Evolutionary conservation across 1,140 invertebrate species (phyloP), one percentile per base, ranked within the genome.

Genomic region (Achatina immaculata): DNA sequence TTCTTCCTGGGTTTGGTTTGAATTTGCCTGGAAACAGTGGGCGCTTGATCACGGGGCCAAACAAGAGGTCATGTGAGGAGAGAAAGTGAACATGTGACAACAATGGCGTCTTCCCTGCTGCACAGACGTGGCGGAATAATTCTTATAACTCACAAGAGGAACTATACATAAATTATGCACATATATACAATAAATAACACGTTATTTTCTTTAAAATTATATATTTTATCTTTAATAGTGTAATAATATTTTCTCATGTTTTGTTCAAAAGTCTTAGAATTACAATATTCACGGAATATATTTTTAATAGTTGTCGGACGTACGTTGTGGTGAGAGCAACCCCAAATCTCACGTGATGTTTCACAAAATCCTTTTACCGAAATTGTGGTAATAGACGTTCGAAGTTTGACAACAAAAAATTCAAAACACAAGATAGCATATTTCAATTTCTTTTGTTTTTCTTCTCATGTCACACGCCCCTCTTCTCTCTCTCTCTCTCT

Each of bases 51-150:
- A 91, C 91, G 91, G 91, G 91, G 91, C 90, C 90, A 91, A 91
- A 91, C 90, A 91, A 90, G 89, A 90, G 91, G 91, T 91, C 91
- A 91, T 91, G 90, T 91, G 91, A 91, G 90, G 89, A 85, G 88
- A 78, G 83, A 85, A 90, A 86, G 84, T 89, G 87, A 87, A 86
- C 88, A 89, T 89, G 88, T 89, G 89, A 90, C 89, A 89, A 89
- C 86, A 85, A 88, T 89, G 89, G 88, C 88, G 85, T 84, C 86
- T 95, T 92, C 42, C 45, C 34, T n/a, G 31, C 62, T 68, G 75
- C 16, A 21, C 28, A 69, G 28, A 36, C 19, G 6, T 36, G 40
- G 76, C 76, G 76, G 48, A 78, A 66, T 28, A 42, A 14, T 42
- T 38, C 42, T 28, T 68, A 92, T 91, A 88, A 94, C 93, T 71